phyloP scores from a whole-genome alignment of 2,888 invertebrate species.

The Drosophila testacea region DNA sequence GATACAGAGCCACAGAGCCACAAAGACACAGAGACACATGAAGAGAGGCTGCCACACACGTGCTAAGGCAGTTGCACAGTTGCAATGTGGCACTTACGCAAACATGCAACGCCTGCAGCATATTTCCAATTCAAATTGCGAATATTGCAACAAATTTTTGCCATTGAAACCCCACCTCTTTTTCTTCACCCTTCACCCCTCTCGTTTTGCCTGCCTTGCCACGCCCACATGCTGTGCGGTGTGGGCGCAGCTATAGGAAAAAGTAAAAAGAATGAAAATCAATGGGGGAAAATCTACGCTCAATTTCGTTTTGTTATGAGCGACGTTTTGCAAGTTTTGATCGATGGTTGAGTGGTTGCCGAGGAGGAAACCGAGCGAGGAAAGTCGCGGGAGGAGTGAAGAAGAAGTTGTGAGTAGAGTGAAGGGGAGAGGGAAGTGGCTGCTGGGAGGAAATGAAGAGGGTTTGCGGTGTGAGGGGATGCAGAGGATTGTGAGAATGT shows the following conservation, averaged over 20 bases:
- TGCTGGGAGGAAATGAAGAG: background rate
- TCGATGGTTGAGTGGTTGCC: constrained; percentile 53
- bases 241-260: background rate
- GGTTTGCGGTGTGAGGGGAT: background rate
- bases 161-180: constrained; percentile 17
- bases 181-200: background rate
- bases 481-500: constrained; percentile 5
- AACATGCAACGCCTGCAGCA: constrained; percentile 71
- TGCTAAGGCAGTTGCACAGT: constrained; percentile 15
- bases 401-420: background rate
- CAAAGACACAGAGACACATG: background rate
- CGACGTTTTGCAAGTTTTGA: constrained; percentile 53
- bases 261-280: constrained; percentile 42
- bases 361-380: constrained; percentile 9
- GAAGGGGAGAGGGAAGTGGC: too few species aligned
- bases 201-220: background rate
- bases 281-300: constrained; percentile 51
- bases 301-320: constrained; percentile 59
- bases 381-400: background rate
- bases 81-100: constrained; percentile 58
- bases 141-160: constrained; percentile 72
- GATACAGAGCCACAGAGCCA: constrained; percentile 10
- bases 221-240: constrained; percentile 7
- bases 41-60: constrained; percentile 18
- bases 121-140: constrained; percentile 72